These are phyloP conservation scores for Drosophila algonquin DNA, from an alignment of 2,888 invertebrate species.

Conservation along the genomic window DNA sequence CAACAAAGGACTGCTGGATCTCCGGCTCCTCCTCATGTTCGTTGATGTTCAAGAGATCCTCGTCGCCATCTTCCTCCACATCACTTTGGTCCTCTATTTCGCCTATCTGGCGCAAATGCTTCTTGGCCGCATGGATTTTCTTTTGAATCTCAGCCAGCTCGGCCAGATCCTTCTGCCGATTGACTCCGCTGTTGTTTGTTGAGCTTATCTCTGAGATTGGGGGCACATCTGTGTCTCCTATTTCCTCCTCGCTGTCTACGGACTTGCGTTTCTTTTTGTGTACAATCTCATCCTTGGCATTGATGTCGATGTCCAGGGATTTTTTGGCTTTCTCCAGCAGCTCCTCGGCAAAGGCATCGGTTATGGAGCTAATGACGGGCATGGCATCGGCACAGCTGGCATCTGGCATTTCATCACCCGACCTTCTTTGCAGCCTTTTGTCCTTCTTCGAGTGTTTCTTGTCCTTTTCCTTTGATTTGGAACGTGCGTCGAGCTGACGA, in stretches of 20 bases:
- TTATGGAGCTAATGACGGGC: slow-evolving; percentile 84
- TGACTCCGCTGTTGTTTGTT: slow-evolving; percentile 72
- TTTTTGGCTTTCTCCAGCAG: slow-evolving; percentile 84
- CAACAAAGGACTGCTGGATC: slow-evolving; percentile 77
- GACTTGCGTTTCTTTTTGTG: slow-evolving; percentile 72
- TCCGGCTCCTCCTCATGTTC: slow-evolving; percentile 14
- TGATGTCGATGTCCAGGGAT: slow-evolving; percentile 71
- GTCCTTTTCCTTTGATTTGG: slow-evolving; percentile 67
- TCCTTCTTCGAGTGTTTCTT: slow-evolving; percentile 69
- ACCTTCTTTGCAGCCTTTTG: slow-evolving; percentile 61
- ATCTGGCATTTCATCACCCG: slow-evolving; percentile 56
- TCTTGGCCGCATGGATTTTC: slow-evolving; percentile 86
- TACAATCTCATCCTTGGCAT: slow-evolving; percentile 71
- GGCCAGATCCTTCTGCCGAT: slow-evolving; percentile 84
- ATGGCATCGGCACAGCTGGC: slow-evolving; percentile 36
- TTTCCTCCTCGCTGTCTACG: slow-evolving; percentile 41
- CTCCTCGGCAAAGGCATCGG: slow-evolving; percentile 88
- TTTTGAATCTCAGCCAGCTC: slow-evolving; percentile 86
- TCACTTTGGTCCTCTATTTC: slow-evolving; percentile 78
- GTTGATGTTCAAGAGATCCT: slow-evolving; percentile 25
- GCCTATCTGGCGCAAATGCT: slow-evolving; percentile 85
- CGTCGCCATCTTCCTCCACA: slow-evolving; percentile 36
- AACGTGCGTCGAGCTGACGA: slow-evolving; percentile 72
- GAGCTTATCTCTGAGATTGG: slow-evolving; percentile 83
- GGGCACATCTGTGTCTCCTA: slow-evolving; percentile 61